phyloP scores from a whole-genome alignment of 1,140 invertebrate genomes.

The Drosophila repleta region DNA sequence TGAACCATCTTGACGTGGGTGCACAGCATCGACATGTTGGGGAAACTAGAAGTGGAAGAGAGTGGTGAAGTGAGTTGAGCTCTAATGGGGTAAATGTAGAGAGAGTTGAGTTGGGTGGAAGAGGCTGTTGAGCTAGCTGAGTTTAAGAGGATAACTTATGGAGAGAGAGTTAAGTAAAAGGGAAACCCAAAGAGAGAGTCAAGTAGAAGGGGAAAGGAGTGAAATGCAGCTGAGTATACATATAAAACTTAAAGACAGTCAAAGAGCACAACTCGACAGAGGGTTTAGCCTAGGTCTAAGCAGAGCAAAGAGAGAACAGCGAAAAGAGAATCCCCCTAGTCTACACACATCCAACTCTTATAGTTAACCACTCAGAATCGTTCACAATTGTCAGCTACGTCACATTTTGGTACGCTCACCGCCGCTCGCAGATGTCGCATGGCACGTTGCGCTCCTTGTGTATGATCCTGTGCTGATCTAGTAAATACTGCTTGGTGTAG shows the following conservation, averaged over 20 bases:
- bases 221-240: too few species aligned
- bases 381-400: neutral
- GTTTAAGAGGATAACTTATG: too few species aligned
- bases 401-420: slow-evolving; percentile 37
- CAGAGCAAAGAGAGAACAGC: neutral
- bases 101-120: too few species aligned
- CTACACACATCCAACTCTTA: neutral
- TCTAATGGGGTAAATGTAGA: too few species aligned
- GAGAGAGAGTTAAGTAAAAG: neutral
- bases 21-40: slow-evolving; percentile 57
- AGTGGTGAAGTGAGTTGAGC: too few species aligned
- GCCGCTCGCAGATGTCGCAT: slow-evolving; percentile 63
- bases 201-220: too few species aligned
- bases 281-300: neutral
- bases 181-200: too few species aligned
- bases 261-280: too few species aligned
- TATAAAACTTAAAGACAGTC: too few species aligned
- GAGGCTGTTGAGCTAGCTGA: too few species aligned
- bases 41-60: slow-evolving; percentile 44
- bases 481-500: slow-evolving; percentile 72
- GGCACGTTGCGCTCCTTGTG: slow-evolving; percentile 68
- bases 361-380: neutral
- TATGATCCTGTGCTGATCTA: slow-evolving; percentile 70
- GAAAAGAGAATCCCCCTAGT: neutral
- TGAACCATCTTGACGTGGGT: slow-evolving; percentile 69